Conservation (phyloP, 2,797 vertebrate species). For the Scleropages formosus region DNA sequence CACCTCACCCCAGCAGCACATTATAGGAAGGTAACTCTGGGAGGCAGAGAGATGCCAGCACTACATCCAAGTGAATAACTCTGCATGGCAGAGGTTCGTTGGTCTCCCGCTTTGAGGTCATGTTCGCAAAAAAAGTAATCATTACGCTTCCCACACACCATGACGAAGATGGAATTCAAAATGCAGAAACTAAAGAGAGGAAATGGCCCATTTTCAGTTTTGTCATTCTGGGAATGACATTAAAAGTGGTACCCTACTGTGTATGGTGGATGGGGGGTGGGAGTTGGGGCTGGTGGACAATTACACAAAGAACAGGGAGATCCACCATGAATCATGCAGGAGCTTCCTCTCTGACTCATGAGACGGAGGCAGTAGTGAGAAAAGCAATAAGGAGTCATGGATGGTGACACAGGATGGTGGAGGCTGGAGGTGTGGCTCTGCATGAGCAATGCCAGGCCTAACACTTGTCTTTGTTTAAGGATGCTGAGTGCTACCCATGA, state of each 20-base stretch:
- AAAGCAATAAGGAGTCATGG: not conserved
- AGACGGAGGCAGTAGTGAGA: not conserved
- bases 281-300: not conserved
- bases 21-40: too few relatives aligned
- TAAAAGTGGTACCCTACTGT: not conserved
- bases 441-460: not conserved
- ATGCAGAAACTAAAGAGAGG: too few relatives aligned
- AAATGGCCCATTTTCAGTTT: too few relatives aligned
- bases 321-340: slow-evolving; percentile 1
- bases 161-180: too few relatives aligned
- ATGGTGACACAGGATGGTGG: not conserved
- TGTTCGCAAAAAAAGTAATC: too few relatives aligned
- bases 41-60: too few relatives aligned
- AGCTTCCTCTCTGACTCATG: not conserved
- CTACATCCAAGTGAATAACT: too few relatives aligned
- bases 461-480: not conserved
- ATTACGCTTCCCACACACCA: too few relatives aligned
- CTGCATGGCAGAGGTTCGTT: too few relatives aligned
- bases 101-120: too few relatives aligned
- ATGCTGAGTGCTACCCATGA: too few relatives aligned
- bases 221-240: slow-evolving; percentile 1
- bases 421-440: not conserved
- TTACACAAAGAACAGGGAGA: not conserved
- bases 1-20: too few relatives aligned
- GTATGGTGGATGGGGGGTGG: not conserved